These are phyloP conservation scores for Apus apus DNA, from an alignment of 2,113 vertebrate species.

Conservation along the genomic window DNA sequence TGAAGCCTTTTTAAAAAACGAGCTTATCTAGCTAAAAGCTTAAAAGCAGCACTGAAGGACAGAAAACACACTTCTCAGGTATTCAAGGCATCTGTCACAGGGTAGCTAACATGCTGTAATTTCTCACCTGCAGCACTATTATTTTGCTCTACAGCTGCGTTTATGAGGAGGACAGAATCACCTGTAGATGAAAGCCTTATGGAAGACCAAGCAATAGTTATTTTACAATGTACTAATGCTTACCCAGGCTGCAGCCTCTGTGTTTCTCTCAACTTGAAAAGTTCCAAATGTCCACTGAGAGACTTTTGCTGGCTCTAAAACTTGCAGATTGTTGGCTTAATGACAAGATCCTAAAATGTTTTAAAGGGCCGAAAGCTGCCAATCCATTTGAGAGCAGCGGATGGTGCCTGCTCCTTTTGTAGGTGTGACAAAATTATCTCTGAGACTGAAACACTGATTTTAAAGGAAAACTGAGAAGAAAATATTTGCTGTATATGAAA, in stretches of 20 bases:
- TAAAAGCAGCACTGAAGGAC: not conserved
- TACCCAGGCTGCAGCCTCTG: not conserved
- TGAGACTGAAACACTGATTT: not conserved
- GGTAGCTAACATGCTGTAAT: not conserved
- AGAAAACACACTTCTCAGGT: not conserved
- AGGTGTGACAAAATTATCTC: not conserved
- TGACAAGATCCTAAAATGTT: not conserved
- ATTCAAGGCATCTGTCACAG: not conserved
- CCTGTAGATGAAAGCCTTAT: not conserved
- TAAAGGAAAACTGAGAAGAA: not conserved
- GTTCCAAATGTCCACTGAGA: not conserved
- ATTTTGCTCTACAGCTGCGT: not conserved
- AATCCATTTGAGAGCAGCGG: not conserved
- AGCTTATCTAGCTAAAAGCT: not conserved
- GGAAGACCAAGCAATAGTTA: not conserved
- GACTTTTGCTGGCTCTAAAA: not conserved
- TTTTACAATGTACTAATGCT: not conserved
- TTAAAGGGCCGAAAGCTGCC: not conserved
- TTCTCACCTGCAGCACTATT: not conserved
- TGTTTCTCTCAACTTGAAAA: not conserved
- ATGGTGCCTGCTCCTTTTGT: not conserved
- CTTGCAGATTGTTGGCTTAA: not conserved
- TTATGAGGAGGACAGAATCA: not conserved
- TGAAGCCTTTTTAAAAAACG: not conserved
- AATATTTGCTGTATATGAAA: not conserved